A percentile compares a stretch with the other conserved stretches of the same genome.
These are phyloP conservation scores for Sclerodermus sp. DNA, from an alignment of 2,888 invertebrate species.

Conservation along the genomic window DNA sequence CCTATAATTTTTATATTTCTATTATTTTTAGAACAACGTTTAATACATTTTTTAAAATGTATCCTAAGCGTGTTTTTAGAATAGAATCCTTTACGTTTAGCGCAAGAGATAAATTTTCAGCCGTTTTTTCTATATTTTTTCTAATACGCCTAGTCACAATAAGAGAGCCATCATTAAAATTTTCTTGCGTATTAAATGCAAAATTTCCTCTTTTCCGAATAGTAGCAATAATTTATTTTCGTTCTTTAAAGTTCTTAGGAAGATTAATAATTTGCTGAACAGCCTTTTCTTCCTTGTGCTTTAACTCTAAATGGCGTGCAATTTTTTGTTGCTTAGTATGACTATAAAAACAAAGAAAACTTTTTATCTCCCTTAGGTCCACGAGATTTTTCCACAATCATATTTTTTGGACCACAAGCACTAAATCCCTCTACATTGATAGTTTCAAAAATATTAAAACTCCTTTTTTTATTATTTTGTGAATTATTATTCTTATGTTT, in stretches of 20 bases:
- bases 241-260: slow-evolving; percentile 9
- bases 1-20: slow-evolving; percentile 7
- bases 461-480: background rate
- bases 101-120: slow-evolving; percentile 20
- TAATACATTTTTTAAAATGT: slow-evolving; percentile 14
- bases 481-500: background rate
- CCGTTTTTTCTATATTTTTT: slow-evolving; percentile 8
- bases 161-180: slow-evolving; percentile 23
- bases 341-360: slow-evolving; percentile 13
- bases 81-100: slow-evolving; percentile 23
- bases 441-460: background rate
- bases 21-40: slow-evolving; percentile 1
- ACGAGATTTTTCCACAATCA: slow-evolving; percentile 8
- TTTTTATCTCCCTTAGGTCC: slow-evolving; percentile 12
- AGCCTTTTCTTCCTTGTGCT: slow-evolving; percentile 10
- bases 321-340: slow-evolving; percentile 16
- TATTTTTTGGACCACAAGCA: slow-evolving; percentile 4
- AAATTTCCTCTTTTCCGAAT: slow-evolving; percentile 26
- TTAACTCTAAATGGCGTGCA: slow-evolving; percentile 10
- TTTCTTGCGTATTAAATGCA: slow-evolving; percentile 19
- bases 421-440: slow-evolving; percentile 7
- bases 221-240: slow-evolving; percentile 12
- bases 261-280: slow-evolving; percentile 13
- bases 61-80: slow-evolving; percentile 19
- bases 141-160: slow-evolving; percentile 25